Percentiles rank a stretch among this genome's conserved stretches.
phyloP scores from a whole-genome alignment of 35 echinoderm and acorn worm genomes.

The Lytechinus pictus region DNA sequence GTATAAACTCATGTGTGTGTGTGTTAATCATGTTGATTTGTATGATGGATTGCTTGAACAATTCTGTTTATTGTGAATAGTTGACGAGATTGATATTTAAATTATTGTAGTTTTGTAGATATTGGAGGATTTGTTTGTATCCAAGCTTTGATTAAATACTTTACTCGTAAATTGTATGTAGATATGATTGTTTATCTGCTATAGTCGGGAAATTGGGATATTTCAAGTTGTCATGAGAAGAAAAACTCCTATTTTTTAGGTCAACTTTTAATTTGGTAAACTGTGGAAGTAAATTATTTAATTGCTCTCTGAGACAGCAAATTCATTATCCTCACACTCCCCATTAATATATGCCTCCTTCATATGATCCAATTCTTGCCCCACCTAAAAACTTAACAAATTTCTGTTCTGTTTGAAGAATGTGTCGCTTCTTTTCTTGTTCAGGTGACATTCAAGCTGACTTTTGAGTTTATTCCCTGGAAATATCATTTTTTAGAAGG shows the following conservation, averaged over 20 bases:
- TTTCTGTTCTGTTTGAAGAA: not conserved
- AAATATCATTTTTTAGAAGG: too few relatives aligned
- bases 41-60: not conserved
- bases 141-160: not conserved
- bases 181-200: not conserved
- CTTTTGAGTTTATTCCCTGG: too few relatives aligned
- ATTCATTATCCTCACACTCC: too few relatives aligned
- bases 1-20: not conserved
- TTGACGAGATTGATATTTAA: not conserved
- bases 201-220: not conserved
- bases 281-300: not conserved
- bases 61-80: not conserved
- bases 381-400: not conserved
- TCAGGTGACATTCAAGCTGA: too few relatives aligned
- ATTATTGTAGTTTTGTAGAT: slow-evolving; percentile 1
- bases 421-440: too few relatives aligned
- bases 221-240: not conserved
- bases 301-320: not conserved
- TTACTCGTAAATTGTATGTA: not conserved
- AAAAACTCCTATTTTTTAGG: not conserved
- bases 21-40: not conserved
- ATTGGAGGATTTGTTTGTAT: not conserved
- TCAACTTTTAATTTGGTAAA: not conserved
- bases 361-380: not conserved
- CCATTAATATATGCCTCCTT: not conserved